These are phyloP conservation scores for Monarcha castaneiventris DNA, from an alignment of 2,113 vertebrate species.

Conservation along the genomic window DNA sequence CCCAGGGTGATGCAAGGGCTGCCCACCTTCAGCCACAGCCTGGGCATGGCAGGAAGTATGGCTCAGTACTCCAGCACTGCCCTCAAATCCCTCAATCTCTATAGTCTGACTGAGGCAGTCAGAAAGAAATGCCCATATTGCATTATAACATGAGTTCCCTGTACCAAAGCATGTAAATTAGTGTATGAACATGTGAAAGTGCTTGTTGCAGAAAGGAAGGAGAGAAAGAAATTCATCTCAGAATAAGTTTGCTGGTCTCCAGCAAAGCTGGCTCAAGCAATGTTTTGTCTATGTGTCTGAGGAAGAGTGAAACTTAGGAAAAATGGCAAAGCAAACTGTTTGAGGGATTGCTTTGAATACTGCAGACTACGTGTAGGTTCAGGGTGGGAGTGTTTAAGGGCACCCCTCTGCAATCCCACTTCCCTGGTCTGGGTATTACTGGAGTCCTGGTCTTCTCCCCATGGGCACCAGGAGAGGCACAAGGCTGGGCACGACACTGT, in stretches of 20 bases:
- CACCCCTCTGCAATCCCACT: not conserved
- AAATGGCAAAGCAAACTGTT: not conserved
- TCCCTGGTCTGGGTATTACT: not conserved
- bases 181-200: not conserved
- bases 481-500: accelerated
- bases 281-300: not conserved
- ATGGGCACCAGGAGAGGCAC: not conserved
- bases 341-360: not conserved
- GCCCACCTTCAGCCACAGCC: not conserved
- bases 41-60: not conserved
- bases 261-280: not conserved
- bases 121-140: not conserved
- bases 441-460: not conserved
- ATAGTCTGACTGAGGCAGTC: not conserved
- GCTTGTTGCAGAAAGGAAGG: not conserved
- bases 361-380: not conserved
- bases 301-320: not conserved
- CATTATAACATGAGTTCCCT: not conserved
- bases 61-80: not conserved
- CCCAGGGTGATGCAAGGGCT: not conserved
- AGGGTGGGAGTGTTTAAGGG: not conserved
- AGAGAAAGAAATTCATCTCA: not conserved
- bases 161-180: not conserved
- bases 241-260: not conserved
- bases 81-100: not conserved